Evolutionary conservation across 2,888 invertebrate species (phyloP).

Genomic region (Leptinotarsa rubiginosa): DNA sequence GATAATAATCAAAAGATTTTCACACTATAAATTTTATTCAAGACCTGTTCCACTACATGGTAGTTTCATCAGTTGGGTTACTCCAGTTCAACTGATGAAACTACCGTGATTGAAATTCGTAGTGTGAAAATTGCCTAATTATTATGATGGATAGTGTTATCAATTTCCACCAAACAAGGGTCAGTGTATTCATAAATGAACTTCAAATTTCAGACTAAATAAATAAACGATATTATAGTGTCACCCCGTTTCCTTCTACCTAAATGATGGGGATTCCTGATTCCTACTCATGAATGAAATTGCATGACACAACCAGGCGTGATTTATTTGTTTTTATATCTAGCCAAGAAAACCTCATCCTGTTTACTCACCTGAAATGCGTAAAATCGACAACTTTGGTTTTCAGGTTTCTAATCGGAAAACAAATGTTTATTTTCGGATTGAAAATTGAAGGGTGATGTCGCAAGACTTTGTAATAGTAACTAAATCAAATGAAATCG

Average conservation of each 20-base stretch:
- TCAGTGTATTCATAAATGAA: no score
- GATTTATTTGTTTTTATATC: not conserved
- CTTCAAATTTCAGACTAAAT: no score
- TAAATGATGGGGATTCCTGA: not conserved
- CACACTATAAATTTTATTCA: no score
- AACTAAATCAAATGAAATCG: not conserved
- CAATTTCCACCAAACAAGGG: no score
- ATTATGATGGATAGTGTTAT: no score
- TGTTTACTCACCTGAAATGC: slow-evolving; percentile 2
- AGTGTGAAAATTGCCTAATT: no score
- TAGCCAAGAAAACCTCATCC: not conserved
- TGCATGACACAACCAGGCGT: not conserved
- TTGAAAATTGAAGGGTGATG: not conserved
- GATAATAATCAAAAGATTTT: no score
- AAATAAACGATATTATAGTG: not conserved
- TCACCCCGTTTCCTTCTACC: not conserved
- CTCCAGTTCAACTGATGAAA: no score
- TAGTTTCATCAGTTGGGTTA: no score
- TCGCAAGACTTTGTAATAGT: not conserved
- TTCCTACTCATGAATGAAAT: slow-evolving; percentile 1
- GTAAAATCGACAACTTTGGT: slow-evolving; percentile 6
- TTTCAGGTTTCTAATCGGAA: not conserved
- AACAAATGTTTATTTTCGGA: not conserved
- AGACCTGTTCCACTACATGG: no score
- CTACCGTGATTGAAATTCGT: no score